phyloP scores from a whole-genome alignment of 2,888 invertebrate species.

The Schrankia costaestrigalis region DNA sequence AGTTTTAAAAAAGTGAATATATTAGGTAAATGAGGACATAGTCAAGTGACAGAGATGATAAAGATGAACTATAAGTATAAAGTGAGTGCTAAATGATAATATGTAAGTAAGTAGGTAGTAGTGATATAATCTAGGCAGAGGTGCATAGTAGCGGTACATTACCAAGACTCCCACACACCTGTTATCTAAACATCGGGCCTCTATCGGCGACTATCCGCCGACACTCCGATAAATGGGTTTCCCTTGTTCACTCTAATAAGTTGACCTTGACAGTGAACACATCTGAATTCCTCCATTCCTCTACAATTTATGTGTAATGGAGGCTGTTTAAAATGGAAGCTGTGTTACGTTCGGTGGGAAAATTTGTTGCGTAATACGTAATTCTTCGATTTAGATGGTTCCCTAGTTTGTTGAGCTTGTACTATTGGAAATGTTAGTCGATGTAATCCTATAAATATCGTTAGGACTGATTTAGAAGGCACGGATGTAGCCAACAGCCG shows the following conservation, averaged over 20 bases:
- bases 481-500: not conserved
- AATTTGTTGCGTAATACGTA: conserved; percentile 20
- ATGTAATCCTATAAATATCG: conserved; percentile 8
- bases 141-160: conserved; percentile 19
- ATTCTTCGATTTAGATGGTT: conserved; percentile 7
- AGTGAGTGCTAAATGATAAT: too few species aligned
- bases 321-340: conserved; percentile 32
- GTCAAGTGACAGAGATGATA: too few species aligned
- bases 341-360: conserved; percentile 28
- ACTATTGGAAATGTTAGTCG: conserved; percentile 2
- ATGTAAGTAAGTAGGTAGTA: too few species aligned
- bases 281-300: conserved; percentile 24
- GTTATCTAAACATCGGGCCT: conserved; percentile 62
- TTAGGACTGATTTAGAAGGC: conserved; percentile 3
- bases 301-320: conserved; percentile 32
- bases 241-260: conserved; percentile 71
- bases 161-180: conserved; percentile 51
- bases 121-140: too few species aligned
- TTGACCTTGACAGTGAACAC: conserved; percentile 27
- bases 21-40: too few species aligned
- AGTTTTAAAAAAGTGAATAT: too few species aligned
- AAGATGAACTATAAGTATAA: too few species aligned
- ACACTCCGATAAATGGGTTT: conserved; percentile 71
- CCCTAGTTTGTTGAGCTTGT: conserved; percentile 1
- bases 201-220: conserved; percentile 48